Percentiles rank a stretch among this genome's conserved stretches.
These are phyloP conservation scores for Pica pica DNA, from an alignment of 2,113 vertebrate species.

Conservation along the genomic window DNA sequence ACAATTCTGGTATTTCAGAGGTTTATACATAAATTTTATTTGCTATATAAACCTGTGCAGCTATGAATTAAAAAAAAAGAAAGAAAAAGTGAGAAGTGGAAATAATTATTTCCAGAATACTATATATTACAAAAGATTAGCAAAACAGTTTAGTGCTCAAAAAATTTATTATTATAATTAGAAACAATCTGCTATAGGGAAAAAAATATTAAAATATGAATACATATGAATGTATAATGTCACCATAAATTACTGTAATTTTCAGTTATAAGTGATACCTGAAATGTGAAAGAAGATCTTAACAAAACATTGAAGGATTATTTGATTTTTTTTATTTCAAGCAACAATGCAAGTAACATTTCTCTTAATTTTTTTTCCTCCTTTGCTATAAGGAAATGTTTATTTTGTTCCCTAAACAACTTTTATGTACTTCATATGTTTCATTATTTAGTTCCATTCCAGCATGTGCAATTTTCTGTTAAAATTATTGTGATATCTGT, in stretches of 20 bases:
- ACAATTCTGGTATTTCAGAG: not conserved
- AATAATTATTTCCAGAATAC: not conserved
- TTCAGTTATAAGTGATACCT: not conserved
- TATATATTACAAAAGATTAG: not conserved
- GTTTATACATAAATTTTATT: not conserved
- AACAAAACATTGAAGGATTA: not conserved
- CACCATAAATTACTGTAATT: not conserved
- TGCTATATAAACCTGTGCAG: not conserved
- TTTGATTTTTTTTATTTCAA: not conserved
- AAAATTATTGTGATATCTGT: not conserved
- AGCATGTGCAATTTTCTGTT: not conserved
- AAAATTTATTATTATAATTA: not conserved
- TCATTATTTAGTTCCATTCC: not conserved
- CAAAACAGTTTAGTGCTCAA: not conserved
- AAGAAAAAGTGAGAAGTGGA: not conserved
- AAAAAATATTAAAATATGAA: not conserved
- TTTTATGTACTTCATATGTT: not conserved
- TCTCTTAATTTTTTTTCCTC: not conserved
- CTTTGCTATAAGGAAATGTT: not conserved
- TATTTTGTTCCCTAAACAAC: not conserved
- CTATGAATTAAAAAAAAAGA: not conserved
- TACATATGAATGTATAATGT: not conserved
- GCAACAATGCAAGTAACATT: not conserved
- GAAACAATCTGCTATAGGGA: not conserved
- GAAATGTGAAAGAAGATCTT: not conserved